Base-by-base conservation (phyloP, 2,888 invertebrate species). In the Calliopum simillimum region DNA sequence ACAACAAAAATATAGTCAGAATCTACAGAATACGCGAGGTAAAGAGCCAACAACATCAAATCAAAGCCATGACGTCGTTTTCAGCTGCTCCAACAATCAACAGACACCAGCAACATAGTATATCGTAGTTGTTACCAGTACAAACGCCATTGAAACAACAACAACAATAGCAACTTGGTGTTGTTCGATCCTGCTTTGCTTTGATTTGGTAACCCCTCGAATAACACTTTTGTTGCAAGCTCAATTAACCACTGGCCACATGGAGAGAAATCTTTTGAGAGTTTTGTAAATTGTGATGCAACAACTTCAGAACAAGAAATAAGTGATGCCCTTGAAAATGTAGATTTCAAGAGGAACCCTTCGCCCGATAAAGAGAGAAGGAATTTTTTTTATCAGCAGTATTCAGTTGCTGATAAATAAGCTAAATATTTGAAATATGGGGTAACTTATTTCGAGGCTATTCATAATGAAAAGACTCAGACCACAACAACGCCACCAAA, bases 231-330 rank as follows among this genome's bases (percentile, higher is more conserved):
- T 33, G 19, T 41, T 43, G 16, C 44, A 19, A 33, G 33, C 33
- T 33, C 33, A 33, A 33, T 33, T 33, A 33, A 33, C 33, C 33
- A 5, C 5, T 33, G 33, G 8, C 4, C 8, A 33, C 33, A 33
- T 33, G 8, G 33, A 33, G 33, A 33, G 33, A 33, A 33, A 33
- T 33, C 2, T 33, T 1, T 33, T 33, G 1, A 33, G 6, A 33
- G 33, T 3, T 3, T 6, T 6, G 33, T 33, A 6, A 33, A 33
- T 51, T 65, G 64, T 73, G 66, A 69, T 70, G 63, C 73, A 74
- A 72, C 67, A 67, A 19, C 21, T 72, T 71, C 72, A 63, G 63
- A 70, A 70, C n/a, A n/a, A n/a, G n/a, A n/a, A n/a, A n/a, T n/a
- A n/a, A n/a, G n/a, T n/a, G n/a, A n/a, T n/a, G n/a, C n/a, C n/a